Evolutionary conservation across 2,888 invertebrate species (phyloP).

Genomic region (Creontiades dilutus): DNA sequence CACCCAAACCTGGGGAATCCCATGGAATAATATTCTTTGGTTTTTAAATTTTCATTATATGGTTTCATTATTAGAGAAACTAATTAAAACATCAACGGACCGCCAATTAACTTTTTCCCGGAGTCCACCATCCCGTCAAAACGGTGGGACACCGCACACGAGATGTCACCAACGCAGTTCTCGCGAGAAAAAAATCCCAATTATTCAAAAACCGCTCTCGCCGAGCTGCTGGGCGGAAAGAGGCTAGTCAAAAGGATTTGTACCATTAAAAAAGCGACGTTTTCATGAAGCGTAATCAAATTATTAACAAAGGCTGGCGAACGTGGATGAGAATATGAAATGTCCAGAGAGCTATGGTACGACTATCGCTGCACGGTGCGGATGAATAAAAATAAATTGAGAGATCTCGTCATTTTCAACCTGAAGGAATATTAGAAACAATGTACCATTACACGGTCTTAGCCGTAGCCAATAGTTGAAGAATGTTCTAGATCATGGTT

Average conservation of each 20-base stretch:
- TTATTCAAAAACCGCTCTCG: no score
- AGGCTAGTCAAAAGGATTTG: neutral
- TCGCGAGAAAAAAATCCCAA: no score
- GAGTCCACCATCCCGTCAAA: no score
- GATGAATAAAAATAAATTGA: neutral
- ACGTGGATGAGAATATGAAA: neutral
- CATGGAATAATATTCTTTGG: no score
- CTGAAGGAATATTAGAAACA: no score
- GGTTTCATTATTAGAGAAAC: neutral
- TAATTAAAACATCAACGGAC: neutral
- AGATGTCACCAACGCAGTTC: no score
- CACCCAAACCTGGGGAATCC: no score
- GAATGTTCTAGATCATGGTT: no score
- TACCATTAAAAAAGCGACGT: neutral
- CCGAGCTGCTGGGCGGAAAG: neutral
- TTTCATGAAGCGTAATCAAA: neutral
- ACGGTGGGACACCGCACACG: no score
- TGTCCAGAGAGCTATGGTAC: neutral
- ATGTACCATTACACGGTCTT: no score
- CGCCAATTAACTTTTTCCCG: neutral
- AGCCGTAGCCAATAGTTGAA: no score
- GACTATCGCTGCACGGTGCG: neutral
- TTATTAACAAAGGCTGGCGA: neutral
- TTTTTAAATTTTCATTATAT: no score
- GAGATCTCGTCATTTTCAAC: neutral